Evolutionary conservation across 2,113 vertebrate species (phyloP), one percentile per base, ranked within the genome.

Genomic region (Lanius collurio): DNA sequence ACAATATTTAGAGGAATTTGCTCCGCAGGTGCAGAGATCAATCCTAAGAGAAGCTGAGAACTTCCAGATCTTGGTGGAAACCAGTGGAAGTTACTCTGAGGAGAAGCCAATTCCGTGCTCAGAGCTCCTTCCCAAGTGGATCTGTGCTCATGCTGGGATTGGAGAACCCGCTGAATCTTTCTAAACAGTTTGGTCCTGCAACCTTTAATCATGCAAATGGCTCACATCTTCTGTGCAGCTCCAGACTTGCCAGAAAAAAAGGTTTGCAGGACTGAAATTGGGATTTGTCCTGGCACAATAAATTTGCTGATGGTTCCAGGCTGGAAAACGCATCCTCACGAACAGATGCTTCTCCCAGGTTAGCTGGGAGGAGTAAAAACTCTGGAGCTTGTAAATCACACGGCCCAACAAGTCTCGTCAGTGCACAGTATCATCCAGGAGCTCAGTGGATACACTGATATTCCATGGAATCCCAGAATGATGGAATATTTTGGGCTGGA

Each of bases 21-120:
- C 68, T 92, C 44, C 95, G 90, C 93, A 95, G 93, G 95, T 92
- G 93, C 76, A 91, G 83, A 94, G 73, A 84, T 91, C 87, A 91
- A 13, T 90, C 56, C 93, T 53, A 77, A 83, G 71, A 95, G 89
- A 74, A 77, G 68, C 30, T 67, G 82, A 94, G 91, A 86, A 83
- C 47, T 83, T 86, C 14, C 46, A 79, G 71, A 60, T 85, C 73
- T 79, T 0, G 0, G 37, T 65, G 50, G 70, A 96, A 95, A 93
- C 35, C 77, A 26, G 41, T 74, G 85, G 88, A 93, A 94, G 76
- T 24, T 59, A 67, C 28, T 63, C 70, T 71, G 56, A 83, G 93
- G 60, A 83, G 77, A 71, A 88, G 67, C 71, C 84, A 91, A 52
- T 22, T 47, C 39, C 0, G 0, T 41, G 64, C 5, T 13, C 76